Conservation (phyloP, 2,113 vertebrate species). For the Chloroceryle aenea region DNA sequence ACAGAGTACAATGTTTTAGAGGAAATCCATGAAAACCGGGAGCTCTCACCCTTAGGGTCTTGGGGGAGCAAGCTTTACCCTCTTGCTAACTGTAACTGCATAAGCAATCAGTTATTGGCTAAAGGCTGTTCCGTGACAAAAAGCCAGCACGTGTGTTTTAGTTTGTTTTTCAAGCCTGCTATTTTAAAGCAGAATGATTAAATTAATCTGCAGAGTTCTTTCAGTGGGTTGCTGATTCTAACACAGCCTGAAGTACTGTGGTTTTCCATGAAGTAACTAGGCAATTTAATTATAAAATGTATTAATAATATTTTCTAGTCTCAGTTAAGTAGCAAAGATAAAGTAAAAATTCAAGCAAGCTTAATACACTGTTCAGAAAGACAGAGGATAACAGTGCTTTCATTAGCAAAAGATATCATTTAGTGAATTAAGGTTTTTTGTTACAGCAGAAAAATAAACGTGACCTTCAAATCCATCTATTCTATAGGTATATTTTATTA, state of each 20-base stretch:
- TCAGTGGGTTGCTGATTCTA: neutral
- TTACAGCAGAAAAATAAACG: neutral
- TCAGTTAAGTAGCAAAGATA: neutral
- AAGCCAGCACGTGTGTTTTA: neutral
- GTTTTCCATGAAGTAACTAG: neutral
- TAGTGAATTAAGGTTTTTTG: neutral
- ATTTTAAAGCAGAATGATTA: neutral
- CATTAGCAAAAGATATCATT: neutral
- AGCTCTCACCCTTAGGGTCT: neutral
- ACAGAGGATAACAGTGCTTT: neutral
- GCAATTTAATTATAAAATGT: neutral
- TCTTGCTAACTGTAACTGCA: neutral
- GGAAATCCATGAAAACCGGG: neutral
- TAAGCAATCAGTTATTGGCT: neutral
- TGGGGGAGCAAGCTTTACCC: neutral
- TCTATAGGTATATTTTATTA: neutral
- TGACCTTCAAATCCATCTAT: neutral
- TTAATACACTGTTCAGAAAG: neutral
- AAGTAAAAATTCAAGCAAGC: neutral
- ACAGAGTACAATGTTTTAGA: neutral
- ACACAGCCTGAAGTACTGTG: neutral
- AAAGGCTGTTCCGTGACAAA: neutral
- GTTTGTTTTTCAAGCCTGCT: neutral
- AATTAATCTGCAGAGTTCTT: neutral
- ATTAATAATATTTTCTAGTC: neutral